phyloP scores from a whole-genome alignment of 1,140 invertebrate species.

The Ganaspis sp. region DNA sequence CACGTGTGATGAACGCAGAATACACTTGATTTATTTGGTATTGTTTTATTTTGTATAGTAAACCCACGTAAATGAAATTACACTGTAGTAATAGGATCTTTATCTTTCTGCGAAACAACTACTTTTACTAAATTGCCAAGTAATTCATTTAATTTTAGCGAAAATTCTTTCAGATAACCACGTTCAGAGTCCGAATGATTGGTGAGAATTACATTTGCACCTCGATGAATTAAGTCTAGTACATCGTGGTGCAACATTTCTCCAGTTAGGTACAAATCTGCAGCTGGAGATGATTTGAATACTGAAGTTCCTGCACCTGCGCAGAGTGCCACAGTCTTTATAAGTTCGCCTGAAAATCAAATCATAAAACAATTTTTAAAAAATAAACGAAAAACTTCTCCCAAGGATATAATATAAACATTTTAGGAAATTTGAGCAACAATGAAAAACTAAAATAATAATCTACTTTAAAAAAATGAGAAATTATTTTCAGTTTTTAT shows the following conservation, averaged over 20 bases:
- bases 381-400: too few relatives aligned
- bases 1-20: not conserved
- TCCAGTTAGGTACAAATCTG: constrained; percentile 92
- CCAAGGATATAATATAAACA: too few relatives aligned
- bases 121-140: constrained; percentile 81
- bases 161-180: constrained; percentile 85
- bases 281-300: constrained; percentile 80
- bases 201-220: constrained; percentile 89
- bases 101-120: constrained; percentile 84
- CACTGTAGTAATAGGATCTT: constrained; percentile 82
- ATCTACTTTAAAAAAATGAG: too few relatives aligned
- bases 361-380: constrained; percentile 26
- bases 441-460: too few relatives aligned
- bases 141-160: constrained; percentile 72
- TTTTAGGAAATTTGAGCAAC: too few relatives aligned
- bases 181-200: constrained; percentile 98
- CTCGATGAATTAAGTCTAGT: constrained; percentile 88
- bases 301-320: constrained; percentile 92
- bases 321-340: constrained; percentile 87
- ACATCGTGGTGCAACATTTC: constrained; percentile 98
- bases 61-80: constrained; percentile 52
- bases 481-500: too few relatives aligned
- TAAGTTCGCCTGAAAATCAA: constrained; percentile 71
- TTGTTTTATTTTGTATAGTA: constrained; percentile 2
- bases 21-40: not conserved